A percentile compares a stretch with the other conserved stretches of the same genome.
Conservation (phyloP, 2,113 vertebrate species). For the human region DNA sequence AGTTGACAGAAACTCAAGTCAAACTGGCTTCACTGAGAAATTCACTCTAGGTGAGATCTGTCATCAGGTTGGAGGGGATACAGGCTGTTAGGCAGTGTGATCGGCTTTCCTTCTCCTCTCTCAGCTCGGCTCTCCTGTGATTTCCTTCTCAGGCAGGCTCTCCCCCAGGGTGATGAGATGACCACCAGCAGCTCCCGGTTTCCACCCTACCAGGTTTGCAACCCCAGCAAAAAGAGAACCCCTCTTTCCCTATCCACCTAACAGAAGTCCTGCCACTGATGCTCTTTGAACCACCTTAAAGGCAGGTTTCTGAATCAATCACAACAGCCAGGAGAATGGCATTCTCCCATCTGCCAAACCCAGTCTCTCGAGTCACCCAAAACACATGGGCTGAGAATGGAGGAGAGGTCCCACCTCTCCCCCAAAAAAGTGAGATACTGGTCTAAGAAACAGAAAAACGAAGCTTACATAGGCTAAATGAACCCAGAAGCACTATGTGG, state of each 20-base stretch:
- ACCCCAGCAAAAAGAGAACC: background rate
- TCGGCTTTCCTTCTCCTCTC: background rate
- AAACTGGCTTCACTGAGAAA: background rate
- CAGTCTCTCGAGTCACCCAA: background rate
- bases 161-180: background rate
- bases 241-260: background rate
- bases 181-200: background rate
- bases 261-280: background rate
- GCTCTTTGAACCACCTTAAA: background rate
- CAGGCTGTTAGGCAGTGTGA: no score
- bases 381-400: background rate
- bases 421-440: background rate
- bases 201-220: background rate
- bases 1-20: background rate
- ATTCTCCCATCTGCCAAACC: background rate
- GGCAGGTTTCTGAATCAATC: background rate
- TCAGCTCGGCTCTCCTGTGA: background rate
- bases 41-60: background rate
- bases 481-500: background rate
- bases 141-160: background rate
- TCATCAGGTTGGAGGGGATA: rapidly evolving
- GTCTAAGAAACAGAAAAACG: background rate
- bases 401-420: background rate
- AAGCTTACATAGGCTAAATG: background rate
- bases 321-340: background rate